Percentiles rank a stretch among this genome's conserved stretches.
These are phyloP conservation scores for Sturnus vulgaris DNA, from an alignment of 2,113 vertebrate genomes.

Conservation along the genomic window DNA sequence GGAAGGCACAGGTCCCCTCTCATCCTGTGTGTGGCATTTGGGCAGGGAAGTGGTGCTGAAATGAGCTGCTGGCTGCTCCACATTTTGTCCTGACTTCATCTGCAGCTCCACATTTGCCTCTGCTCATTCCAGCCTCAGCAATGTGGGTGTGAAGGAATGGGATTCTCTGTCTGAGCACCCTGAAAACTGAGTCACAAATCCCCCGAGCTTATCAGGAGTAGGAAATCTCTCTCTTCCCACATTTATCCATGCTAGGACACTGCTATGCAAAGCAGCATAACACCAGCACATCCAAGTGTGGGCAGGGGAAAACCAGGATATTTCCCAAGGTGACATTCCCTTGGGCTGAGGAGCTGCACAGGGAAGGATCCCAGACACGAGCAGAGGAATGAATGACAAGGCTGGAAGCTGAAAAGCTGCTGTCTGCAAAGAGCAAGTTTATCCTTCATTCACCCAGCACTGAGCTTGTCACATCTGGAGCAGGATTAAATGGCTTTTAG, in stretches of 20 bases:
- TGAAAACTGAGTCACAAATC: neutral
- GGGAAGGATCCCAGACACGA: neutral
- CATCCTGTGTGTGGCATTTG: neutral
- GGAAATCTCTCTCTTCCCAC: neutral
- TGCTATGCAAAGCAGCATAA: slow-evolving; percentile 1
- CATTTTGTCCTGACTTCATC: neutral
- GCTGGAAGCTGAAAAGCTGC: neutral
- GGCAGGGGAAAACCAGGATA: neutral
- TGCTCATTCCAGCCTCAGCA: neutral
- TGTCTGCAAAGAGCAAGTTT: neutral
- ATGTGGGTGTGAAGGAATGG: accelerated
- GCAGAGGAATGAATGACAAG: neutral
- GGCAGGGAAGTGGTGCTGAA: neutral
- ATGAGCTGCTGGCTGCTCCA: neutral
- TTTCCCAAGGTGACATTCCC: neutral
- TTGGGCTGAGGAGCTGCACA: neutral
- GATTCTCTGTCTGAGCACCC: neutral
- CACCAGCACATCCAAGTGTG: neutral
- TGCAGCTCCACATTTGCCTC: neutral
- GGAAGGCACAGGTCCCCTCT: neutral
- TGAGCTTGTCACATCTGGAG: neutral
- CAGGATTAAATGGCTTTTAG: neutral
- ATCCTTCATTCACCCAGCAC: neutral
- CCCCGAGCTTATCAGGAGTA: neutral
- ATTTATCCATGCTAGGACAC: neutral